phyloP scores from a whole-genome alignment of 2,113 vertebrate genomes.

The Dicrurus megarhynchus region DNA sequence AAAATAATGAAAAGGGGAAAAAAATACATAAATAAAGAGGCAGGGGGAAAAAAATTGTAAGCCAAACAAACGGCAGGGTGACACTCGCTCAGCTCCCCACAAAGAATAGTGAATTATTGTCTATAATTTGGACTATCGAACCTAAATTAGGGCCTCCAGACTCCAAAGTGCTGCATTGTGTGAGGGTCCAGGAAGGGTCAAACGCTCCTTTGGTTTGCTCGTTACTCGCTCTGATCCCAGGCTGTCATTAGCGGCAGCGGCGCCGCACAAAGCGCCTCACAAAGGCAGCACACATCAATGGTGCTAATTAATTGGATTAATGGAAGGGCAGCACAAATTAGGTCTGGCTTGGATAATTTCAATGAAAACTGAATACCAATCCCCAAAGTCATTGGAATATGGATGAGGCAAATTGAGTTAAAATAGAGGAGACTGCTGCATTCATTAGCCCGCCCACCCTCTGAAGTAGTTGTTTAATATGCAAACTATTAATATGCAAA shows the following conservation, averaged over 20 bases:
- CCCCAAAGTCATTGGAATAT: slow-evolving; percentile 91
- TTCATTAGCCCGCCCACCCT: slow-evolving; percentile 97
- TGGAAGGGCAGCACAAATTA: slow-evolving; percentile 89
- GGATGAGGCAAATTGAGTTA: slow-evolving; percentile 98
- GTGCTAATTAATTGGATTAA: slow-evolving; percentile 99
- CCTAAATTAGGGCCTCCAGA: slow-evolving; percentile 21
- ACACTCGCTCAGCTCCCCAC: slow-evolving; percentile 4
- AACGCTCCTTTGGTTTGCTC: slow-evolving; percentile 68
- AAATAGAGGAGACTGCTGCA: slow-evolving; percentile 91
- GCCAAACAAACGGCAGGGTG: slow-evolving; percentile 19
- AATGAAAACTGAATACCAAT: slow-evolving; percentile 86
- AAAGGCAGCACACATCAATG: slow-evolving; percentile 85
- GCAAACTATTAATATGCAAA: slow-evolving; percentile 99
- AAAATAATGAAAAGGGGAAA: not conserved
- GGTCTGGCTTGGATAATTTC: slow-evolving; percentile 86
- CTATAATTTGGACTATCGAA: slow-evolving; percentile 45
- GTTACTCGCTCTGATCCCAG: slow-evolving; percentile 67
- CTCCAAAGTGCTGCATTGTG: slow-evolving; percentile 31
- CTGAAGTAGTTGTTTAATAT: slow-evolving; percentile 98
- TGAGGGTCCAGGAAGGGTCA: slow-evolving; percentile 60
- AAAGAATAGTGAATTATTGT: slow-evolving; percentile 51
- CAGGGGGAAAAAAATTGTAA: not conserved
- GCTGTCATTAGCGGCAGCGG: slow-evolving; percentile 74
- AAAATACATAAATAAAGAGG: slow-evolving; percentile 15
- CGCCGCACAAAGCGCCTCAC: slow-evolving; percentile 84